phyloP scores from a whole-genome alignment of 2,797 vertebrate genomes.

The Buceros bicornis region DNA sequence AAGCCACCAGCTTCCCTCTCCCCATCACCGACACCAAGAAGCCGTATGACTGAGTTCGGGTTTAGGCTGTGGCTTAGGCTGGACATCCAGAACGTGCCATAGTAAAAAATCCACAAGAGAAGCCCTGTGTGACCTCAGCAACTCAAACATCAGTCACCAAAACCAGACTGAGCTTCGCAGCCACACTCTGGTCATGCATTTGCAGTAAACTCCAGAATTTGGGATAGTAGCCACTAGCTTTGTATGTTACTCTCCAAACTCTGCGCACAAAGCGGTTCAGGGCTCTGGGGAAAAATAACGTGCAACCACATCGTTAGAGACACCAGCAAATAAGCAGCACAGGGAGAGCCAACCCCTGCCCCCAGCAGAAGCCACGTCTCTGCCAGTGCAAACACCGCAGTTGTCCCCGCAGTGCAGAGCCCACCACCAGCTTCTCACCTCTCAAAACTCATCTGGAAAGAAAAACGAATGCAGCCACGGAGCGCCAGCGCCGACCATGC shows the following conservation, averaged over 20 bases:
- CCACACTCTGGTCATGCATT: fast-evolving
- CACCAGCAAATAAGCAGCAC: neutral
- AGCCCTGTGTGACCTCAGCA: neutral
- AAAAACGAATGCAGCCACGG: fast-evolving
- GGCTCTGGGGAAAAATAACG: neutral
- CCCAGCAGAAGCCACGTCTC: neutral
- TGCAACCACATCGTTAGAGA: neutral
- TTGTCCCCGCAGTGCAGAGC: neutral
- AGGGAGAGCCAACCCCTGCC: neutral
- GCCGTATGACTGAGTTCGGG: fast-evolving
- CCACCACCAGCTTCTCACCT: neutral
- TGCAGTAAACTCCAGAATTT: neutral
- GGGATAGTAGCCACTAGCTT: neutral
- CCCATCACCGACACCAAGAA: fast-evolving
- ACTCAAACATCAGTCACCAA: neutral
- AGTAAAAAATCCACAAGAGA: neutral
- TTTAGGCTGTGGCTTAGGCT: neutral
- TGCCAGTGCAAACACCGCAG: neutral
- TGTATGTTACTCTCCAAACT: neutral
- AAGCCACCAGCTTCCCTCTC: neutral
- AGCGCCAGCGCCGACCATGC: fast-evolving
- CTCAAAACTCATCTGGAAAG: neutral
- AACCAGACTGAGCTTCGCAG: neutral
- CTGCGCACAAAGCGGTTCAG: neutral
- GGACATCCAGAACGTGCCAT: neutral